Conservation (phyloP, 2,888 invertebrate genomes). For the Hydropsyche betteni region DNA sequence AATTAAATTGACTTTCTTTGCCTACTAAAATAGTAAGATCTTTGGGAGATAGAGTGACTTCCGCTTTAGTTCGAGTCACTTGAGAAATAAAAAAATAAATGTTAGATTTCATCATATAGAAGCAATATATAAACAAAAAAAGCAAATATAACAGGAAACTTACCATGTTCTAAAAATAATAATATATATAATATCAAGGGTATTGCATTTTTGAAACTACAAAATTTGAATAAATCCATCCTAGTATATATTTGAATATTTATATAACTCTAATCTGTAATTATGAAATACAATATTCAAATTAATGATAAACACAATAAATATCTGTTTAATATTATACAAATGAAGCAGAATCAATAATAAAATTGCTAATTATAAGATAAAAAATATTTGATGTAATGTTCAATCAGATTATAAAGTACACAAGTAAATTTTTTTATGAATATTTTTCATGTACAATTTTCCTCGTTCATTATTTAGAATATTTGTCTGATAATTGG, state of each 20-base stretch:
- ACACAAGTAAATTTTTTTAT: too few species aligned
- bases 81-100: constrained; percentile 52
- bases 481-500: too few species aligned
- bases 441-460: too few species aligned
- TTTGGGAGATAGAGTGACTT: constrained; percentile 65
- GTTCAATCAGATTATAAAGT: too few species aligned
- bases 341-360: too few species aligned
- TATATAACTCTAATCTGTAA: too few species aligned
- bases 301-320: too few species aligned
- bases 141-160: not conserved
- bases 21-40: constrained; percentile 70
- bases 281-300: too few species aligned
- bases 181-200: constrained; percentile 6
- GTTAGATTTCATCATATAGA: constrained; percentile 5
- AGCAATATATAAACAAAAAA: not conserved
- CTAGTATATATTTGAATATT: not conserved
- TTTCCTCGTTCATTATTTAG: too few species aligned
- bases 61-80: constrained; percentile 56
- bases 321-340: too few species aligned
- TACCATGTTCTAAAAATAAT: constrained; percentile 19
- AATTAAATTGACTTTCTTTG: constrained; percentile 64
- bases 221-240: not conserved
- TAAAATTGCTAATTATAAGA: too few species aligned
- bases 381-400: too few species aligned
- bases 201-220: not conserved